Evolutionary conservation across 2,888 invertebrate species (phyloP), one percentile per base, ranked within the genome.

Genomic region (Zaprionus bogoriensis): DNA sequence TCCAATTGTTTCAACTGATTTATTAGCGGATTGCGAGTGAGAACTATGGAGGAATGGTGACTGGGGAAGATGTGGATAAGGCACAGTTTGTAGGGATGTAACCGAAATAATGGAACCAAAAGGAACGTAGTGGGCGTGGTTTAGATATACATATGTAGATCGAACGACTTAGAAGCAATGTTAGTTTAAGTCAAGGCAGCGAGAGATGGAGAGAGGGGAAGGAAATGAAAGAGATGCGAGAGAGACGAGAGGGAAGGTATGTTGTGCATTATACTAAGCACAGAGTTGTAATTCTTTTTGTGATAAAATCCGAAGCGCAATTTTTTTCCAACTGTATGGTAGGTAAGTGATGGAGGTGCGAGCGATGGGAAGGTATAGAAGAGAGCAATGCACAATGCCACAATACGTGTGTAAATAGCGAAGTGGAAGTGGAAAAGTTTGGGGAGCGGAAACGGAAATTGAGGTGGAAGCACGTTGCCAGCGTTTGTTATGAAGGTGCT

Each of bases 401-500:
- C 39, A 22, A 58, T 39, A 58, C 59, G 55, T 67, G 63, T 80
- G 79, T 79, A 78, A 36, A 82, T 78, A 79, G 70, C 60, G 32
- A 58, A 36, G 32, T 36, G 32, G 14, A 17, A 36, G 32, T 32
- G 32, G n/a, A 51, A 38, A 32, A n/a, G 14, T n/a, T 38, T 32
- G 12, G 39, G 25, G 39, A 44, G 17, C 32, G 47, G 38, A 23
- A 46, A 25, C 5, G 25, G 32, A 38, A 19, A 19, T n/a, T 51
- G 41, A 19, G 38, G 27, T 12, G 28, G 12, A 60, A 67, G 61
- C 67, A 68, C 59, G 55, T 69, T 69, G 65, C 73, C 65, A 62
- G 79, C 60, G 73, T 76, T 75, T 81, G 72, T 73, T 74, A 68
- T 79, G 87, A 80, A 88, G 90, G 90, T 90, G 90, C 90, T 90